These are phyloP conservation scores for Mesocentrotus franciscanus DNA, from an alignment of 53 echinoderm and acorn worm genomes.

Conservation along the genomic window DNA sequence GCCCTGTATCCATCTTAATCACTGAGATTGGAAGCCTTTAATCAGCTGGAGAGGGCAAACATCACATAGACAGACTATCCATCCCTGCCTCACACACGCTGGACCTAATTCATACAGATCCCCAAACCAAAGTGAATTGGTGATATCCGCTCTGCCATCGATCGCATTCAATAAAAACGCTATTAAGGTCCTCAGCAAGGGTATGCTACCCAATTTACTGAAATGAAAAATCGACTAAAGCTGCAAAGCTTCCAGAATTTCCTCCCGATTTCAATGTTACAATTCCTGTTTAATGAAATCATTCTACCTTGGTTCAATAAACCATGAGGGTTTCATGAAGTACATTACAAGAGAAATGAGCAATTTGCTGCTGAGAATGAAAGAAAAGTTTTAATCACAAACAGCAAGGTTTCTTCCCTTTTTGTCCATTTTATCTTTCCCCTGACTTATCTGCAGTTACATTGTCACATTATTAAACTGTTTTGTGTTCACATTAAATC, in stretches of 20 bases:
- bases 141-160: constrained; percentile 37
- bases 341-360: background rate
- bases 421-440: no score
- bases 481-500: no score
- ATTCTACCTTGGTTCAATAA: constrained; percentile 7
- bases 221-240: constrained; percentile 29
- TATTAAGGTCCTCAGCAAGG: constrained; percentile 6
- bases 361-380: background rate
- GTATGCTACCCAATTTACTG: constrained; percentile 51
- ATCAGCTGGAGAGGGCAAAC: constrained; percentile 26
- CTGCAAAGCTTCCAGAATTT: constrained; percentile 29
- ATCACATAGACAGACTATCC: constrained; percentile 25
- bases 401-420: background rate
- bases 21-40: constrained; percentile 37
- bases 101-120: constrained; percentile 61
- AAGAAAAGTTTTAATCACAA: background rate
- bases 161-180: constrained; percentile 57
- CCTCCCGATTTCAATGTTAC: constrained; percentile 12
- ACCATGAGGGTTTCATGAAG: background rate
- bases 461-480: no score
- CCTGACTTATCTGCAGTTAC: no score
- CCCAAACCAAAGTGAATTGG: background rate
- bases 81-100: constrained; percentile 36
- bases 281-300: constrained; percentile 7
- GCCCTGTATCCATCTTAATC: constrained; percentile 57